phyloP scores from a whole-genome alignment of 2,797 vertebrate species.

The Notamacropus eugenii region DNA sequence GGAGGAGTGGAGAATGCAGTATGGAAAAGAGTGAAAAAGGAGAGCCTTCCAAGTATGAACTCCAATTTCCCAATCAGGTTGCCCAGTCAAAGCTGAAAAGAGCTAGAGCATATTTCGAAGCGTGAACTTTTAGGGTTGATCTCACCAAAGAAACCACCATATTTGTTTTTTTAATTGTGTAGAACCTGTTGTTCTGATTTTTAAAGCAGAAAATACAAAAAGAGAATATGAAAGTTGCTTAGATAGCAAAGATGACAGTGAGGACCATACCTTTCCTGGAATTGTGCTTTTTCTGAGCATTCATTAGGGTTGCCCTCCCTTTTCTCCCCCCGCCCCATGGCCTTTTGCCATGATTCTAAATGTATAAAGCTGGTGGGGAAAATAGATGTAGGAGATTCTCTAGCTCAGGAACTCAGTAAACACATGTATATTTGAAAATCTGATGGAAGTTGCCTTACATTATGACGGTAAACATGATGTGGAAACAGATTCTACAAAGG shows the following conservation, averaged over 20 bases:
- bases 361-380: not conserved
- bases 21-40: not conserved
- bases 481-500: not conserved
- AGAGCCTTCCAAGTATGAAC: not conserved
- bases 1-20: not conserved
- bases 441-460: not conserved
- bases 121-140: not conserved
- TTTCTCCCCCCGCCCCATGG: not conserved
- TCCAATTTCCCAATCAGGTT: not conserved
- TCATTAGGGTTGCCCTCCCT: not conserved
- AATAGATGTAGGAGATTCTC: not conserved
- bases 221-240: not conserved
- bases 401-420: not conserved
- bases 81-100: not conserved
- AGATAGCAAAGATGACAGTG: not conserved
- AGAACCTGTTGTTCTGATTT: not conserved
- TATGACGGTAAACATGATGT: not conserved
- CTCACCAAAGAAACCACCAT: not conserved
- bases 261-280: not conserved
- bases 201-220: not conserved
- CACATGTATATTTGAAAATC: not conserved
- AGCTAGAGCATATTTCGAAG: not conserved
- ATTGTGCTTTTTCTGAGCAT: not conserved
- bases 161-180: not conserved
- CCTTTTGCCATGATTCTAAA: not conserved